phyloP scores from a whole-genome alignment of 1,140 invertebrate genomes.

The Leucophenga varia region DNA sequence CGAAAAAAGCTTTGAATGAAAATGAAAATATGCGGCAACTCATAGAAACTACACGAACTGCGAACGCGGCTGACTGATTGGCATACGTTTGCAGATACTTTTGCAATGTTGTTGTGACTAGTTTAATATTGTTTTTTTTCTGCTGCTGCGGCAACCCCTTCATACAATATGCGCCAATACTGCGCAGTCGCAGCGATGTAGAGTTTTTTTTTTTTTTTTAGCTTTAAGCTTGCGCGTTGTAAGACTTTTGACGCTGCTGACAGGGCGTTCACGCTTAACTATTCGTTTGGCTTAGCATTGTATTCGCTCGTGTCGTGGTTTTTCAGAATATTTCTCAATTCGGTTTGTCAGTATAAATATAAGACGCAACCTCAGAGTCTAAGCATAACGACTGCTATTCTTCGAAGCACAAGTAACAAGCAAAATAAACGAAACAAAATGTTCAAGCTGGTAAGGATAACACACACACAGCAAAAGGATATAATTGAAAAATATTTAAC shows the following conservation, averaged over 20 bases:
- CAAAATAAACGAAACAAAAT: conserved; percentile 33
- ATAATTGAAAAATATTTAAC: conserved; percentile 15
- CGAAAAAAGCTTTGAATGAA: too few species aligned
- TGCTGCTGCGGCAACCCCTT: too few species aligned
- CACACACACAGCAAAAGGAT: too few species aligned
- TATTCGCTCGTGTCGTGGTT: conserved; percentile 19
- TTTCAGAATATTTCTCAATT: conserved; percentile 50
- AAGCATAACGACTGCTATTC: conserved; percentile 46
- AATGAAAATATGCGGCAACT: too few species aligned
- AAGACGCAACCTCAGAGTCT: conserved; percentile 17
- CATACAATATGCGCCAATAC: too few species aligned
- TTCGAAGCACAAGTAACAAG: conserved; percentile 33
- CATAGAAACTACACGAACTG: too few species aligned
- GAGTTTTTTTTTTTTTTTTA: too few species aligned
- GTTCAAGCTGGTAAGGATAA: conserved; percentile 56
- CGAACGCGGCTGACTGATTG: too few species aligned
- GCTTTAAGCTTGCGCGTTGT: background rate
- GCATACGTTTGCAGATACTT: too few species aligned
- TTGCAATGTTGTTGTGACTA: too few species aligned
- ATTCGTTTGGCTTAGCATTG: conserved; percentile 15
- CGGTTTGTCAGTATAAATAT: conserved; percentile 47
- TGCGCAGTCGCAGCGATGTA: background rate
- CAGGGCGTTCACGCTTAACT: conserved; percentile 34
- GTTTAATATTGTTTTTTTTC: too few species aligned
- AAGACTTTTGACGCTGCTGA: conserved; percentile 11